A percentile compares a stretch with the other conserved stretches of the same genome.
These are phyloP conservation scores for Drosophila neotestacea DNA, from an alignment of 2,888 invertebrate species.

Conservation along the genomic window DNA sequence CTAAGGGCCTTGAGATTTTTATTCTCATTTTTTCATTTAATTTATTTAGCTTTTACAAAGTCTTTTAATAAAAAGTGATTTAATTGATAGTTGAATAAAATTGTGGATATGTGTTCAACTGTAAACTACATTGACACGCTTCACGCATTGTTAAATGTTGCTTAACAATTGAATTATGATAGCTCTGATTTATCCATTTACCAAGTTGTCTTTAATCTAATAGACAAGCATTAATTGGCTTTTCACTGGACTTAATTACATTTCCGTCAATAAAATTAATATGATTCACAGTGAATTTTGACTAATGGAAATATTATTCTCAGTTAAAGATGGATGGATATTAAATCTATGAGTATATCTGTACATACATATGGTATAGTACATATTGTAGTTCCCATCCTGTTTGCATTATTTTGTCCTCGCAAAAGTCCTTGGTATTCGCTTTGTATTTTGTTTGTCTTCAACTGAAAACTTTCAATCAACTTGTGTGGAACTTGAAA, in stretches of 20 bases:
- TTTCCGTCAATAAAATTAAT: constrained; percentile 12
- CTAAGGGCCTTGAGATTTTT: neutral
- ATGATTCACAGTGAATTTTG: neutral
- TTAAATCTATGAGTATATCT: neutral
- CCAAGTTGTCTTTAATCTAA: constrained; percentile 29
- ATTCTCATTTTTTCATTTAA: neutral
- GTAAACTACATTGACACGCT: neutral
- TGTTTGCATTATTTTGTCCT: neutral
- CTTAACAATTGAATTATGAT: constrained; percentile 32
- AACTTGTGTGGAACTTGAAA: constrained; percentile 19
- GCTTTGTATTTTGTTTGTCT: constrained; percentile 3
- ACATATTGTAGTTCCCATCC: neutral
- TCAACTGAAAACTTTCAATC: constrained; percentile 10
- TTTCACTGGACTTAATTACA: constrained; percentile 35
- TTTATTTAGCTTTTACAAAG: constrained; percentile 16
- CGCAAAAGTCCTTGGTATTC: constrained; percentile 1
- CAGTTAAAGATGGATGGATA: neutral
- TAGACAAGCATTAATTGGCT: constrained; percentile 31
- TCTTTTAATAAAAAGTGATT: constrained; percentile 11
- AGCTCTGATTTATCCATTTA: constrained; percentile 10
- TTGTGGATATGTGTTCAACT: constrained; percentile 1
- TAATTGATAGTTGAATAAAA: neutral
- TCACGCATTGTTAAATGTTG: neutral
- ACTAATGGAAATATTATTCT: neutral
- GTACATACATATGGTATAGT: neutral